Conservation (phyloP, 1,140 invertebrate species). For the Apocrypta bakeri region DNA sequence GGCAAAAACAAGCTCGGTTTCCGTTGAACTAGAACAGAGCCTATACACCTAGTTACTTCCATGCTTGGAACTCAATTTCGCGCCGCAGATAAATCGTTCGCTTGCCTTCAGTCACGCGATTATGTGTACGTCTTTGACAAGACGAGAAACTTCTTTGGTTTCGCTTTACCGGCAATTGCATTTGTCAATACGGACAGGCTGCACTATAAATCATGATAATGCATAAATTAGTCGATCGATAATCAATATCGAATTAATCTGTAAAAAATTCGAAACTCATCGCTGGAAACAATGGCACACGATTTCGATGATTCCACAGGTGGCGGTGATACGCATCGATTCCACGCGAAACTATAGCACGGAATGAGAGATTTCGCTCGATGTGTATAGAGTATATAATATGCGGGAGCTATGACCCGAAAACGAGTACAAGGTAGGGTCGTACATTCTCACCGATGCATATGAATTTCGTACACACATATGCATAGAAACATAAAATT, state of each 20-base stretch:
- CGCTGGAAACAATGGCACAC: not conserved
- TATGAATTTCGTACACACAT: not conserved
- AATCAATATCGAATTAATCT: not conserved
- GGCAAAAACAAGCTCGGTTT: not conserved
- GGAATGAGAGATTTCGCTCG: not conserved
- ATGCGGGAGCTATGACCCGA: constrained; percentile 24
- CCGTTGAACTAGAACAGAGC: not conserved
- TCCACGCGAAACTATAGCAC: too few relatives aligned
- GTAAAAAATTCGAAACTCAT: not conserved
- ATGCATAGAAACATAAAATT: too few relatives aligned
- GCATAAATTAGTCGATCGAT: not conserved
- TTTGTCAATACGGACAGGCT: not conserved
- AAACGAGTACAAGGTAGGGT: constrained; percentile 38
- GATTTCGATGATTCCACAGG: constrained; percentile 16
- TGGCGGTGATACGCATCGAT: not conserved
- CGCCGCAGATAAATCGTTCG: not conserved
- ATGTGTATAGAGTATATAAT: constrained; percentile 20
- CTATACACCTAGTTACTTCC: not conserved
- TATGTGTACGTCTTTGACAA: constrained; percentile 12
- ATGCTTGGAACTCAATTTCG: constrained; percentile 7
- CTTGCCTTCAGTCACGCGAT: constrained; percentile 31
- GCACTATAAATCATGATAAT: too few relatives aligned
- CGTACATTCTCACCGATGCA: not conserved
- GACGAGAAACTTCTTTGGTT: not conserved
- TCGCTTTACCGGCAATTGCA: not conserved